Evolutionary conservation across 1,140 invertebrate species (phyloP), one percentile per base, ranked within the genome.

Genomic region (Orius insidiosus): DNA sequence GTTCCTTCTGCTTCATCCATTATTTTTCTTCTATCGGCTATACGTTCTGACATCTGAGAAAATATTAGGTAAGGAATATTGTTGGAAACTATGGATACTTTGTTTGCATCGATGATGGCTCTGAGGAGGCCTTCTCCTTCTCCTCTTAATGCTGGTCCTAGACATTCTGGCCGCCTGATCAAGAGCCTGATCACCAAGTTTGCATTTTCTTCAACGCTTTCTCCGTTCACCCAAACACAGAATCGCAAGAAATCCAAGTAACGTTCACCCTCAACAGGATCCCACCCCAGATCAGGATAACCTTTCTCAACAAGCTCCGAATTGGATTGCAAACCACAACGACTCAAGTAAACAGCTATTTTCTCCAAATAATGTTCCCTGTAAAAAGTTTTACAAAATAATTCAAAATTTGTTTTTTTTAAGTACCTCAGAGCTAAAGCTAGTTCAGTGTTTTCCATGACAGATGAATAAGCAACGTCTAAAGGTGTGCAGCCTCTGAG

Each of bases 381-480:
- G 59, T 15, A 58, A 57, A 48, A 30, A 51, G 50, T 30, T 48
- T 3, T 48, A 43, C 24, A 32, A 14, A 32, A 31, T 8, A 30
- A 24, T 15, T n/a, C 39, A 16, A 14, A 18, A n/a, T n/a, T n/a
- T n/a, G n/a, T 37, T 5, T 3, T 13, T 24, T 24, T 36, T 8
- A 36, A 8, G 9, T 58, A 74, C 72, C 85, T 73, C 40, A 98
- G 68, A 48, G 96, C 95, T 38, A 99, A 64, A 35, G 95, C 94
- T n/a, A 99, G 66, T 65, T 99, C 95, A 45, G 95, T 98, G 66
- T 99, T 99, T 67, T 99, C 96, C 95, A 98, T 98, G 0, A 99
- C 67, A 51, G 93, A 98, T 0, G 94, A 98, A 60, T 97, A 98
- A 33, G 94, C 93, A 7, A 99, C 96, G 66, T 99, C 96, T 8